phyloP scores from a whole-genome alignment of 53 echinoderm and acorn worm genomes.

The Hippasteria phrygiana region DNA sequence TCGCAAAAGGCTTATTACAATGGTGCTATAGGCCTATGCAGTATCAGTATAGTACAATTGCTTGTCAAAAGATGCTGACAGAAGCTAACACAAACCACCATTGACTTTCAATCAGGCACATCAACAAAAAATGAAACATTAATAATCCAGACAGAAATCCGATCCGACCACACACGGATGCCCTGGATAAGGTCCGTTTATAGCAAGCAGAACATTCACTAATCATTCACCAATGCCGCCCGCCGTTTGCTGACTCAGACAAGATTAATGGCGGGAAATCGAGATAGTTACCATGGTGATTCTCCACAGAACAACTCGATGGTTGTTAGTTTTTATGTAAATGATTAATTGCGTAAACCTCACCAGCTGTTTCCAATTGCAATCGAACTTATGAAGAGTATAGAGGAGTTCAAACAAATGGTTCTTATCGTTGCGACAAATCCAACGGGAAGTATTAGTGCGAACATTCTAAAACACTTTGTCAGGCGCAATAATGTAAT shows the following conservation, averaged over 20 bases:
- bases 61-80: not conserved
- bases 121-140: no score
- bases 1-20: no score
- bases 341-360: not conserved
- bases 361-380: not conserved
- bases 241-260: not conserved
- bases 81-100: not conserved
- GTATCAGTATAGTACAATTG: no score
- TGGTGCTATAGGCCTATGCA: no score
- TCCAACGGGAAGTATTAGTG: no score
- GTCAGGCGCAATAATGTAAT: no score
- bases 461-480: no score
- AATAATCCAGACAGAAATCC: no score
- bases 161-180: not conserved
- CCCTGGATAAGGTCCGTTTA: not conserved
- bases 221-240: not conserved
- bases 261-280: constrained; percentile 7
- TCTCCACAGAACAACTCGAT: not conserved
- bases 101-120: no score
- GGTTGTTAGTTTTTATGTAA: not conserved
- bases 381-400: not conserved
- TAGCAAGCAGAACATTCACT: not conserved
- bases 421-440: no score
- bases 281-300: constrained; percentile 5
- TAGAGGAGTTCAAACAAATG: no score